Evolutionary conservation across 2,888 invertebrate species (phyloP), one percentile per base, ranked within the genome.

Genomic region (Melipona beecheii): DNA sequence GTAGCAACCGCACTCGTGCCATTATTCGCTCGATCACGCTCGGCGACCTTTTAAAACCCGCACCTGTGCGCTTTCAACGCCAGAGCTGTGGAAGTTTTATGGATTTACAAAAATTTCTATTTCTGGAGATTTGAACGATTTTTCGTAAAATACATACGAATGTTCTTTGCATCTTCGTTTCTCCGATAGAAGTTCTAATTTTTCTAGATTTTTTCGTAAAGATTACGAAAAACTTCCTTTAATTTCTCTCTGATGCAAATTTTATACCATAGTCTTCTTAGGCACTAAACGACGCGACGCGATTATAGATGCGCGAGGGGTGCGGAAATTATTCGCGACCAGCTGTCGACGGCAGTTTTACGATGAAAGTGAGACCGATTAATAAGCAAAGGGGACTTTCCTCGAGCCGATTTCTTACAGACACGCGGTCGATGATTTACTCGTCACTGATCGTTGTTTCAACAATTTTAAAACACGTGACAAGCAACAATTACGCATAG

Each of bases 291-390:
- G 27, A 60, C 2, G 17, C 17, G 24, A 24, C 15, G n/a, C 15
- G 36, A 49, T 66, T 75, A 75, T 43, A 4, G 43, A 49, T 52
- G 27, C 58, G 50, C 24, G 4, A 52, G 24, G 15, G 15, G 11
- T 9, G 17, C 13, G 50, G 49, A 58, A 56, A 17, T 43, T n/a
- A 69, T 60, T 69, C 11, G 50, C 69, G 43, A 3, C 60, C 71
- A 31, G 24, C 73, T 50, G 50, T 21, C 58, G n/a, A 19, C 52
- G 27, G 19, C 60, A 54, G 27, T 60, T 27, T 27, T 21, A 43
- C 60, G 78, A 50, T 68, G 72, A 78, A 81, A 78, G 78, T 78
- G 54, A 65, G 52, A 60, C 27, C 27, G 66, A 65, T 71, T 71
- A 79, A 76, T 75, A 60, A 27, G 21, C 17, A 54, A 43, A 27